Conservation (phyloP, 2,113 vertebrate species). For the Orycteropus afer region DNA sequence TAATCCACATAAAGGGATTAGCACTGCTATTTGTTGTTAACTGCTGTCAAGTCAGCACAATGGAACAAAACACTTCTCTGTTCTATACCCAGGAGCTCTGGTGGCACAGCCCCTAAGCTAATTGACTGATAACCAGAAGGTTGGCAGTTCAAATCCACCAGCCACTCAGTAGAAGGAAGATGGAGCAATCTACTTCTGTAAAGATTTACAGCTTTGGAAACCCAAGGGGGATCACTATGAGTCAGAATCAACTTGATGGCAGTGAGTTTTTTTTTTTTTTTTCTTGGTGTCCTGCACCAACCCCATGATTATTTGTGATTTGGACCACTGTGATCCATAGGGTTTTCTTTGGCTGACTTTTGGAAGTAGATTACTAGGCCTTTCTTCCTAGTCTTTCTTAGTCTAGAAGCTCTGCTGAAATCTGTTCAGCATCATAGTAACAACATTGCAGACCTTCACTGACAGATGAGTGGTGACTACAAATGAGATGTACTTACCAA, state of each 20-base stretch:
- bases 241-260: too few species aligned
- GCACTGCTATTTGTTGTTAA: neutral
- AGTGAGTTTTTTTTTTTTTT: too few species aligned
- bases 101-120: too few species aligned
- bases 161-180: too few species aligned
- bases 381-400: neutral
- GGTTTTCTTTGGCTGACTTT: neutral
- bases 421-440: neutral
- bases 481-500: neutral
- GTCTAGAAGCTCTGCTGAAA: neutral
- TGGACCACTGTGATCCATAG: neutral
- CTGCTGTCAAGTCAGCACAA: neutral
- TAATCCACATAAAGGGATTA: neutral
- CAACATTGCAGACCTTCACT: neutral
- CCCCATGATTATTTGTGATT: neutral
- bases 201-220: too few species aligned
- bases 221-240: too few species aligned
- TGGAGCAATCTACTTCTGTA: too few species aligned
- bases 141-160: too few species aligned
- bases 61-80: too few species aligned
- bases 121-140: too few species aligned
- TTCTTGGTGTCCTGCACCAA: neutral
- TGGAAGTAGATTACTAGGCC: neutral
- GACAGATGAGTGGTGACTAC: too few species aligned
- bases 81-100: too few species aligned